These are phyloP conservation scores for Aphelinus certus DNA, from an alignment of 1,140 invertebrate species.

Conservation along the genomic window DNA sequence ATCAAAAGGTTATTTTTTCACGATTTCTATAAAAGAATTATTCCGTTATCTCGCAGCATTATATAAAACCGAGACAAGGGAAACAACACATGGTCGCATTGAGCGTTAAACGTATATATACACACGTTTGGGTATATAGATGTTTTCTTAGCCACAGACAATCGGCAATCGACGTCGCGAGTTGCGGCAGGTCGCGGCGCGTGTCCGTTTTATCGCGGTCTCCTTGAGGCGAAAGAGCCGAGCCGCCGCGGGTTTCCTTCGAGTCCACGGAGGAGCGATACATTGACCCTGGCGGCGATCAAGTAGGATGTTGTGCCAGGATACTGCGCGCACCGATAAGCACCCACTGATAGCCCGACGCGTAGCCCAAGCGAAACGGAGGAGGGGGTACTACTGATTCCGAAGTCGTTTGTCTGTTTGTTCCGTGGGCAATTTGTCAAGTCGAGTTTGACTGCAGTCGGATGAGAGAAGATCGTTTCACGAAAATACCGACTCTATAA, in stretches of 20 bases:
- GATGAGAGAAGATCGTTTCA: no score
- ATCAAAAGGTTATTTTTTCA: no score
- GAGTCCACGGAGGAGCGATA: constrained; percentile 35
- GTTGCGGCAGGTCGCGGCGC: background rate
- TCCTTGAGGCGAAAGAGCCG: constrained; percentile 39
- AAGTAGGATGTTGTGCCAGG: constrained; percentile 62
- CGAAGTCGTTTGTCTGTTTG: no score
- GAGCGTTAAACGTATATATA: no score
- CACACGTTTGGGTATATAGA: no score
- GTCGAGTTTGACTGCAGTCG: no score
- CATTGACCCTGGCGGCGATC: constrained; percentile 38
- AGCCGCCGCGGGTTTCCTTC: constrained; percentile 56
- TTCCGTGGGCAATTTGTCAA: no score
- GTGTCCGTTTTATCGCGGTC: constrained; percentile 55
- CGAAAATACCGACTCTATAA: no score
- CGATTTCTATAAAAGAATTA: no score
- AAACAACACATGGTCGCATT: no score
- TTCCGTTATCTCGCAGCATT: no score
- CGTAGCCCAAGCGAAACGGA: background rate
- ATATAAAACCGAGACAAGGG: no score
- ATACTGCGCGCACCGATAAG: constrained; percentile 49
- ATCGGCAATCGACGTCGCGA: background rate
- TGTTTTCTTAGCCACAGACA: background rate
- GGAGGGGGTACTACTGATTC: background rate
- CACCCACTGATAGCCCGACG: constrained; percentile 10